Base-by-base conservation (phyloP, 2,797 vertebrate genomes). In the Allobates femoralis region DNA sequence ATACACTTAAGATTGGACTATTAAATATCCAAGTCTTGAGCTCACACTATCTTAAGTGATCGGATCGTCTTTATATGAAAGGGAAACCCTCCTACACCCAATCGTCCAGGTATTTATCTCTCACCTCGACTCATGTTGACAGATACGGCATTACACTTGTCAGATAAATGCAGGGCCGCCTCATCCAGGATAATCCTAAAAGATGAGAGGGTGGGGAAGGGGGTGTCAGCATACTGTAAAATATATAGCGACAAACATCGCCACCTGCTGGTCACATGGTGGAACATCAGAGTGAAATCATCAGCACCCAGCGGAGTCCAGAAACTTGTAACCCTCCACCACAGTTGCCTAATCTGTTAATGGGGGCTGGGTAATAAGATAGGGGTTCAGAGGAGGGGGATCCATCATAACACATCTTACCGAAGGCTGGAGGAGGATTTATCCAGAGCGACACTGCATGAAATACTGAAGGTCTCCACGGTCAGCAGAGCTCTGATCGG, bases 391-490 rank as follows among this genome's bases (percentile, higher is more conserved):
- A 37, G 56, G 32, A 74, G 30, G 23, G 18, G 41, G 5, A 8
- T 6, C 14, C 10, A 50, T 87, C 41, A 46, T 7, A 11, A 5
- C 41, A n/a, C n/a, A n/a, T n/a, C 41, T 46, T 96, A 99, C 98
- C 98, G 96, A 90, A 99, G 96, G 82, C 96, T 97, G 79, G 98
- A 98, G 5, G 97, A 98, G 0, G 97, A 98, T 82, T 96, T 97
- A 90, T 99, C 98, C 87, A 98, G 90, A 18, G 97, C 95, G 62
- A 97, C 96, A 2, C 96, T 98, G 91, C 98, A 98, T 81, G 98
- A 99, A 91, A 99, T 95, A 89, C 97, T 99, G 92, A 99, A 99
- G 15, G 98, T 98, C 92, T 99, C 98, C n/a, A 99, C 97, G 7
- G 96, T 94, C 87, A 99, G 91, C 58, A 99, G 93, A 32, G 97